Evolutionary conservation across 1,140 invertebrate genomes (phyloP).

Genomic region (Akabosia matsudoensis): DNA sequence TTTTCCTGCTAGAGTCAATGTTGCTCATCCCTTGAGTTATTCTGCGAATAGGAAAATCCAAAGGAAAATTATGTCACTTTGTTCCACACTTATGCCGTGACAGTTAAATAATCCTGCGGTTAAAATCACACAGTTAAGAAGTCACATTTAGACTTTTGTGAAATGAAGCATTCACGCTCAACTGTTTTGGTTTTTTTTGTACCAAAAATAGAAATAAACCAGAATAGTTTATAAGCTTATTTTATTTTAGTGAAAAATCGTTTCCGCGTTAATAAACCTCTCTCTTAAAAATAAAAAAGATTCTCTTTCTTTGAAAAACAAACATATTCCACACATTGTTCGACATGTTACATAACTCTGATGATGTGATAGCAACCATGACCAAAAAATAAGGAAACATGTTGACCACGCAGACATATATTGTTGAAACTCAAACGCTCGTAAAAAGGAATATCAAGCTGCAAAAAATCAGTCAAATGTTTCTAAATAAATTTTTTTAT

Average conservation of each 20-base stretch:
- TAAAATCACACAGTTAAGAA: too few relatives aligned
- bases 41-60: not conserved
- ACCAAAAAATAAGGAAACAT: not conserved
- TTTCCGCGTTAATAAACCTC: not conserved
- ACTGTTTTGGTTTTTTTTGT: too few relatives aligned
- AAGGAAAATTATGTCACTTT: too few relatives aligned
- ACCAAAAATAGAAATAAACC: too few relatives aligned
- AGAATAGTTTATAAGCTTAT: not conserved
- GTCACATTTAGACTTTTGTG: too few relatives aligned
- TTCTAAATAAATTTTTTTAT: too few relatives aligned
- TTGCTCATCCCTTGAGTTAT: not conserved
- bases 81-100: not conserved
- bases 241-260: not conserved
- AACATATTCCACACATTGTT: not conserved
- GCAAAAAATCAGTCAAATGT: too few relatives aligned
- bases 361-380: not conserved
- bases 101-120: not conserved
- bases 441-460: too few relatives aligned
- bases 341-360: not conserved
- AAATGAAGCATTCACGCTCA: too few relatives aligned
- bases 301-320: not conserved
- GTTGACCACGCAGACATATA: too few relatives aligned
- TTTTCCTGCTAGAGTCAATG: too few relatives aligned
- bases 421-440: too few relatives aligned
- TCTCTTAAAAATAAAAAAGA: not conserved